Conservation (phyloP, 2,888 invertebrate genomes). For the Nycteola revayana region DNA sequence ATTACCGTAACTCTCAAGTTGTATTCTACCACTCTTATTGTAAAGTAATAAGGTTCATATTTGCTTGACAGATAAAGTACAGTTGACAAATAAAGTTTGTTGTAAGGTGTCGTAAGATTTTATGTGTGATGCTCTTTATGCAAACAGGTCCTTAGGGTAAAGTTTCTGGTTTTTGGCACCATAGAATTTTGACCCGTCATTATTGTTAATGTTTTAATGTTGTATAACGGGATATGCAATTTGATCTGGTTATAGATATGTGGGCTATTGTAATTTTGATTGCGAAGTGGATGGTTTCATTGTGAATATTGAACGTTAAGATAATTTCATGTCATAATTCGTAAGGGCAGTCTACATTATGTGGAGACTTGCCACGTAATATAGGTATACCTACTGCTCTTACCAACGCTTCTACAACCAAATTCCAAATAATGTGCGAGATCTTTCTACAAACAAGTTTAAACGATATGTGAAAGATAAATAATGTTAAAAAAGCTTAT, state of each 20-base stretch:
- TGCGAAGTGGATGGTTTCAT: slow-evolving; percentile 1
- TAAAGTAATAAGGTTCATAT: slow-evolving; percentile 23
- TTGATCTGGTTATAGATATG: slow-evolving; percentile 27
- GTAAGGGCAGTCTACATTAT: no score
- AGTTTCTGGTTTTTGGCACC: slow-evolving; percentile 72
- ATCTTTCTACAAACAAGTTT: no score
- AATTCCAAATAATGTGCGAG: no score
- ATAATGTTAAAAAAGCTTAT: no score
- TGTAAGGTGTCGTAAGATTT: slow-evolving; percentile 74
- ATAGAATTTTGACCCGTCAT: slow-evolving; percentile 72
- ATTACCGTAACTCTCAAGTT: slow-evolving; percentile 13
- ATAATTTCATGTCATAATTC: no score
- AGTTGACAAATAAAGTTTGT: slow-evolving; percentile 34
- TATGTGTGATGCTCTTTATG: slow-evolving; percentile 72
- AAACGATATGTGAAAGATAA: no score
- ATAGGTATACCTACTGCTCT: no score
- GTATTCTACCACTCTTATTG: slow-evolving; percentile 17
- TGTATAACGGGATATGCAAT: slow-evolving; percentile 16
- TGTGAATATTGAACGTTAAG: slow-evolving; percentile 1
- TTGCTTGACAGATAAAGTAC: slow-evolving; percentile 9
- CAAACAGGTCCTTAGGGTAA: slow-evolving; percentile 73
- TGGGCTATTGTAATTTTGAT: slow-evolving; percentile 12
- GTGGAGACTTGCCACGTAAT: no score
- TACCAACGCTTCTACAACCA: no score
- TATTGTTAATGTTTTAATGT: slow-evolving; percentile 37